These are phyloP conservation scores for Fopius arisanus DNA, from an alignment of 1,140 invertebrate genomes.

Conservation along the genomic window DNA sequence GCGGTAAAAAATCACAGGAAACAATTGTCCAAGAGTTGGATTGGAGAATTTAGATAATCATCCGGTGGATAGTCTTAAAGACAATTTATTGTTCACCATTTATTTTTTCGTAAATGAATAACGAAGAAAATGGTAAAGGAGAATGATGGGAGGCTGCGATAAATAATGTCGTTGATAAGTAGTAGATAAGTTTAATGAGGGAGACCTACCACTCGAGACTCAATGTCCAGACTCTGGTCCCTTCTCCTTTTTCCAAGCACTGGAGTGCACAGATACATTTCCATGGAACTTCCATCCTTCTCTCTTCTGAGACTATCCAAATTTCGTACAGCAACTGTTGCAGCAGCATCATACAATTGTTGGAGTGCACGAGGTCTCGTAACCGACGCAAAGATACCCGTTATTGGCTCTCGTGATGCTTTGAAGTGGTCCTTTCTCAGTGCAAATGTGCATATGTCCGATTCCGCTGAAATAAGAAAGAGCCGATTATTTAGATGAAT, in stretches of 20 bases:
- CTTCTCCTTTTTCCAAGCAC: slow-evolving; percentile 74
- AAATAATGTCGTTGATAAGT: too few species aligned
- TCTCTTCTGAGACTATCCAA: slow-evolving; percentile 66
- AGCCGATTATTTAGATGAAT: neutral
- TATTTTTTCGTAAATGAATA: too few species aligned
- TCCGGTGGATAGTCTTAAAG: too few species aligned
- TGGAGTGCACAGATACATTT: slow-evolving; percentile 79
- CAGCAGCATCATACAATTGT: slow-evolving; percentile 78
- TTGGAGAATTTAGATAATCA: too few species aligned
- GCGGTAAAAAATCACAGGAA: too few species aligned
- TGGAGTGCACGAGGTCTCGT: slow-evolving; percentile 74
- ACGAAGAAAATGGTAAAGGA: too few species aligned
- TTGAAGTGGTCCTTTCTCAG: slow-evolving; percentile 77
- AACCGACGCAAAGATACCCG: slow-evolving; percentile 74
- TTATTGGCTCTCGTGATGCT: slow-evolving; percentile 69
- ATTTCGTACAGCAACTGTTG: slow-evolving; percentile 63
- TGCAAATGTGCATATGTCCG: slow-evolving; percentile 84
- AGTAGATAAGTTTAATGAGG: too few species aligned
- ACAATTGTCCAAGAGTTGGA: too few species aligned
- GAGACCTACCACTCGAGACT: slow-evolving; percentile 82
- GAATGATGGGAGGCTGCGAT: too few species aligned
- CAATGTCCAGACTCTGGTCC: slow-evolving; percentile 82
- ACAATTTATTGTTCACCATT: too few species aligned
- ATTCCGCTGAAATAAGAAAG: slow-evolving; percentile 78
- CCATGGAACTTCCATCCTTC: slow-evolving; percentile 62